These are phyloP conservation scores for Irena cyanogastra DNA, from an alignment of 2,113 vertebrate genomes.

Conservation along the genomic window DNA sequence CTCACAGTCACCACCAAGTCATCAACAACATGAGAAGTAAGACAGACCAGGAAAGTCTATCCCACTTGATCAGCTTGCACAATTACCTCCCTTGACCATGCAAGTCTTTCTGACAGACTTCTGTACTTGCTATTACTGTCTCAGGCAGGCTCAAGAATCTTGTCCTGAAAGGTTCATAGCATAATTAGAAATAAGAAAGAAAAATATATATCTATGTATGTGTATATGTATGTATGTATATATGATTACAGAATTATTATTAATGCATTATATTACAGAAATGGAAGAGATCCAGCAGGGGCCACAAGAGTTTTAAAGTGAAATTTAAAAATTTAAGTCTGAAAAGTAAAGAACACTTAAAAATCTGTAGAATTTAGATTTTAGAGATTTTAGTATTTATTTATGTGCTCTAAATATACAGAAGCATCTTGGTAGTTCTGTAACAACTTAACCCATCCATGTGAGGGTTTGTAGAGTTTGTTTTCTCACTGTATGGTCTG, in stretches of 20 bases:
- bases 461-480: not conserved
- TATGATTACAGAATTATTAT: not conserved
- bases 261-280: not conserved
- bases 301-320: not conserved
- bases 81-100: not conserved
- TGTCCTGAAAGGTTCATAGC: not conserved
- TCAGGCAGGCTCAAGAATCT: not conserved
- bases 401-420: not conserved
- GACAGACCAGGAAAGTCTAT: not conserved
- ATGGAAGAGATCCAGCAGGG: not conserved
- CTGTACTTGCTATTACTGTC: not conserved
- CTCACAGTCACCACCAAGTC: not conserved
- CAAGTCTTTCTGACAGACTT: not conserved
- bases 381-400: not conserved
- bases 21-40: not conserved
- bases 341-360: not conserved
- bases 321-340: not conserved
- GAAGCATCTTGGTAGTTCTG: not conserved
- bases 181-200: not conserved
- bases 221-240: too few species aligned
- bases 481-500: not conserved
- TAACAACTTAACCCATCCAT: not conserved
- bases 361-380: not conserved
- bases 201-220: fast-evolving
- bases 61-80: not conserved